phyloP scores from a whole-genome alignment of 2,888 invertebrate genomes.

The Saturnia pavonia region DNA sequence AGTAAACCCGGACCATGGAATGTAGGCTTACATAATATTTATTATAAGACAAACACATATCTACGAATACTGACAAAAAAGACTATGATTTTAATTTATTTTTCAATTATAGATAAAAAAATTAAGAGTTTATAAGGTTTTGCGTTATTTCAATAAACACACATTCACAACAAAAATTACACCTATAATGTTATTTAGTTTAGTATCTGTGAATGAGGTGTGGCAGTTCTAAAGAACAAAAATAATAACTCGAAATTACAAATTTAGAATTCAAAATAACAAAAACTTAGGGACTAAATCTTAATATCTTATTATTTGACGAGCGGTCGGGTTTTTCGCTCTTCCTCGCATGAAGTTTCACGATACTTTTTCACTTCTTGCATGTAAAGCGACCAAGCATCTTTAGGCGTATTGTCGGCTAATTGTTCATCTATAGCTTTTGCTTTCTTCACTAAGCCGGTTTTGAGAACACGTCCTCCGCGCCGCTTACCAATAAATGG shows the following conservation, averaged over 20 bases:
- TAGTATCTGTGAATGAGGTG: not conserved
- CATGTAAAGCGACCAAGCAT: slow-evolving; percentile 96
- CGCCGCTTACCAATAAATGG: slow-evolving; percentile 89
- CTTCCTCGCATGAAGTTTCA: slow-evolving; percentile 95
- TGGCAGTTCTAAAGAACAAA: not conserved
- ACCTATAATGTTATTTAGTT: not conserved
- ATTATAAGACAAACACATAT: too few species aligned
- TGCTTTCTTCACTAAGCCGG: slow-evolving; percentile 93
- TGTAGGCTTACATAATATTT: not conserved
- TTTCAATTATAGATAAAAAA: not conserved
- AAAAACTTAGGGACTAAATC: slow-evolving; percentile 28
- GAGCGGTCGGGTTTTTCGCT: slow-evolving; percentile 93
- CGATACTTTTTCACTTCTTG: slow-evolving; percentile 96
- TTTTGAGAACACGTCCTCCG: slow-evolving; percentile 93
- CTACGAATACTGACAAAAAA: not conserved
- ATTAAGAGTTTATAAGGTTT: not conserved
- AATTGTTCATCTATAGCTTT: slow-evolving; percentile 85
- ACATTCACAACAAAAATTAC: not conserved
- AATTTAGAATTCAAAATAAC: slow-evolving; percentile 2
- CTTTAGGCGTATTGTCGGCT: slow-evolving; percentile 85
- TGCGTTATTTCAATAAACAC: not conserved
- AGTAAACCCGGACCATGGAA: slow-evolving; percentile 1
- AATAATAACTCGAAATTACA: slow-evolving; percentile 14
- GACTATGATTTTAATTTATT: not conserved
- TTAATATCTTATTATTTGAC: slow-evolving; percentile 85